A percentile compares a stretch with the other conserved stretches of the same genome.
phyloP scores from a whole-genome alignment of 2,888 invertebrate species.

The Apoda limacodes region DNA sequence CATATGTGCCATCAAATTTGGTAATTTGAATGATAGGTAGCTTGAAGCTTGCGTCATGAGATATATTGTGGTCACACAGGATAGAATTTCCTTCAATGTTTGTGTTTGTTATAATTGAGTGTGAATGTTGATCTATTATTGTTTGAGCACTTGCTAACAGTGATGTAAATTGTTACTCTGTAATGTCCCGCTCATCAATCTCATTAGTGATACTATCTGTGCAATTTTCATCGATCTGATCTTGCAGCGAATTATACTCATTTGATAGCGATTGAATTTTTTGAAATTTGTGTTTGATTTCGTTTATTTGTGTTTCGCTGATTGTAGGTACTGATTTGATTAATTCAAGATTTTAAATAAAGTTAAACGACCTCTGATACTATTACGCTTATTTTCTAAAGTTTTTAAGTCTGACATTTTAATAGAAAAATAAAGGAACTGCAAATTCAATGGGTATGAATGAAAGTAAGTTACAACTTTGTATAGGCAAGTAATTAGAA shows the following conservation, averaged over 20 bases:
- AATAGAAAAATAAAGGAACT: too few species aligned
- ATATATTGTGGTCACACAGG: not conserved
- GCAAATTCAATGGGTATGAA: too few species aligned
- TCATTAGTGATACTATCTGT: not conserved
- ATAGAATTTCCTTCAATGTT: not conserved
- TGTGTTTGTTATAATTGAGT: not conserved
- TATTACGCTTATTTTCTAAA: too few species aligned
- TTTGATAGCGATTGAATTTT: too few species aligned
- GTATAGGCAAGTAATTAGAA: too few species aligned
- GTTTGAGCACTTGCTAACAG: not conserved
- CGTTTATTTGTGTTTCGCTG: too few species aligned
- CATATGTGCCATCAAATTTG: constrained; percentile 12
- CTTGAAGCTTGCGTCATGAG: constrained; percentile 4
- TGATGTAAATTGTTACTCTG: not conserved
- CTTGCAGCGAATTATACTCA: not conserved
- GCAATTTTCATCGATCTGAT: not conserved
- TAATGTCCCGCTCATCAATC: not conserved
- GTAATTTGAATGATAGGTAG: constrained; percentile 15
- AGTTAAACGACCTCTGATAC: too few species aligned
- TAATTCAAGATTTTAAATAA: too few species aligned
- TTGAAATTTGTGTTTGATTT: too few species aligned
- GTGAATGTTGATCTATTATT: not conserved
- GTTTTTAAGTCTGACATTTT: too few species aligned
- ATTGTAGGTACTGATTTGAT: too few species aligned
- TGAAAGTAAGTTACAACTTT: too few species aligned